phyloP scores from a whole-genome alignment of 2,797 vertebrate genomes.

The Sparidentex hasta region DNA sequence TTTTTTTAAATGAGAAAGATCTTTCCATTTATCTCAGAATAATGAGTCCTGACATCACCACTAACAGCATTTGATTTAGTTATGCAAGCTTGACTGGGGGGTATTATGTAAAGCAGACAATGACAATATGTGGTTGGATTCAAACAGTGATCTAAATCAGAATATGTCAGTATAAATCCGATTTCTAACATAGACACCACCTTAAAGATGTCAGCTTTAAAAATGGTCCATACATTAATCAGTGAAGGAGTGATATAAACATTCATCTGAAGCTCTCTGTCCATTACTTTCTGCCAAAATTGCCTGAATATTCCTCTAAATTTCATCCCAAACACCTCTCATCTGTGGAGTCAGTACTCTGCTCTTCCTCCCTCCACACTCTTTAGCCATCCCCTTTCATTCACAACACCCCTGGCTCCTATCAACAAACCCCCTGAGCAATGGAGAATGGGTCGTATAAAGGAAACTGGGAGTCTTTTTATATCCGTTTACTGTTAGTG shows the following conservation, averaged over 20 bases:
- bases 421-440: conserved; percentile 77
- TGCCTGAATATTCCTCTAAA: conserved; percentile 11
- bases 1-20: conserved; percentile 41
- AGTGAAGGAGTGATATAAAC: background rate
- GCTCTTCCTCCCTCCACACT: conserved; percentile 43
- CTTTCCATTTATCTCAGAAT: conserved; percentile 45
- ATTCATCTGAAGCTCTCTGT: background rate
- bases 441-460: conserved; percentile 77
- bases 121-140: background rate
- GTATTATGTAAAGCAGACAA: conserved; percentile 1
- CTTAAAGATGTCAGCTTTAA: background rate
- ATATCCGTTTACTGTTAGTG: conserved; percentile 84
- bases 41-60: conserved; percentile 25
- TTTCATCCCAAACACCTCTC: conserved; percentile 26
- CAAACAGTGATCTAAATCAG: conserved; percentile 3
- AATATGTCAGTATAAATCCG: background rate
- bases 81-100: background rate
- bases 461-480: conserved; percentile 83
- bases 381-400: conserved; percentile 47
- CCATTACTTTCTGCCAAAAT: background rate
- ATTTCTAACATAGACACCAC: background rate
- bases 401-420: conserved; percentile 56
- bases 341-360: background rate
- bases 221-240: background rate
- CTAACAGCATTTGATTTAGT: conserved; percentile 13